Evolutionary conservation across 2,888 invertebrate species (phyloP), one percentile per base, ranked within the genome.

Genomic region (Drosophila nr. perissopoda): DNA sequence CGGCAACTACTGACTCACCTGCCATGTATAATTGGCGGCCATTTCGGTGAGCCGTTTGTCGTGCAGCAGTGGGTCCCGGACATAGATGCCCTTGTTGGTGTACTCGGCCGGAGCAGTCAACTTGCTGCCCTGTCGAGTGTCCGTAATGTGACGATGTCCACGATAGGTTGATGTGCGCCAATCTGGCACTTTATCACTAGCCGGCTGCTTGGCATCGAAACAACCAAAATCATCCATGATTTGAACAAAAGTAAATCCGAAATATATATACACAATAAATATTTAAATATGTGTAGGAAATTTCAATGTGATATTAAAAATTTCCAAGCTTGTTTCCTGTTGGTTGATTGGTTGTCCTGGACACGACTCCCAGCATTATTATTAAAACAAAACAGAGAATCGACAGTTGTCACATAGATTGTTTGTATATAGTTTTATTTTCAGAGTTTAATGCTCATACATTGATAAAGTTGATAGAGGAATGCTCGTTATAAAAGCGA

Each of bases 131-230:
- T 86, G 58, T 31, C 81, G 81, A 0, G 82, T 79, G 42, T 91
- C 92, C 2, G 83, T 88, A 31, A 92, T 71, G 51, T 88, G 66
- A 6, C 88, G 81, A 74, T 92, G 91, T 1, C 83, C 91, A 2
- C 91, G 74, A 67, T 92, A 91, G 2, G 80, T 83, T 1, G 93
- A 90, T 4, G 92, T 92, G 11, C 93, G 90, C 83, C 89, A 89
- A 78, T 92, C 93, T 4, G 72, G 51, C 42, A 84, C 78, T 29
- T 81, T 79, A 4, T 76, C 74, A 29, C 68, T 80, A 10, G 79
- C 56, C 4, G 92, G 92, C 51, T 75, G 77, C 70, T 91, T 89
- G 57, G 91, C 88, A 78, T 93, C 93, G 29, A 90, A 81, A 62
- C 84, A 85, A 16, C 88, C 90, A 48, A 83, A 88, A 21, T 82